phyloP scores from a whole-genome alignment of 2,113 vertebrate genomes.

The Holacanthus passer region DNA sequence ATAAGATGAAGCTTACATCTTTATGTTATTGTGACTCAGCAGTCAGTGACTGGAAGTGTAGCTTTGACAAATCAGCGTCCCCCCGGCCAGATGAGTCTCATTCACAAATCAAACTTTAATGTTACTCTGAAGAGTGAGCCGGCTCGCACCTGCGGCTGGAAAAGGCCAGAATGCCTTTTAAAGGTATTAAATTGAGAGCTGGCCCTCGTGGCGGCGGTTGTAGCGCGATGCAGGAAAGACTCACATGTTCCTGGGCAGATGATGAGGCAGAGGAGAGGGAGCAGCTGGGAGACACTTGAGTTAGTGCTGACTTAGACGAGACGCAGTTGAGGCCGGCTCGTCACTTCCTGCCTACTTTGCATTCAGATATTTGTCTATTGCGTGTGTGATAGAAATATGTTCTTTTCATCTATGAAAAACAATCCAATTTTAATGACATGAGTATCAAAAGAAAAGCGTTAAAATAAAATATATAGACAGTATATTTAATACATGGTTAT shows the following conservation, averaged over 20 bases:
- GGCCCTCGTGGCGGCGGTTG: slow-evolving; percentile 37
- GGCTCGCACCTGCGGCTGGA: slow-evolving; percentile 22
- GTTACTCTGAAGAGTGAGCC: slow-evolving; percentile 10
- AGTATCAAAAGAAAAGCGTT: background rate
- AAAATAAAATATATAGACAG: background rate
- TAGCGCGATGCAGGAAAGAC: slow-evolving; percentile 41
- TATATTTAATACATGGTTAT: background rate
- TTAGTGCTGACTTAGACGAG: slow-evolving; percentile 35
- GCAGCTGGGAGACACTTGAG: slow-evolving; percentile 14
- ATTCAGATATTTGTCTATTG: background rate
- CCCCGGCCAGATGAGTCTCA: slow-evolving; percentile 8
- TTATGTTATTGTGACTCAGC: slow-evolving; percentile 55
- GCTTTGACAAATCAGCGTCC: slow-evolving; percentile 41
- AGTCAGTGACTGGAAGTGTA: slow-evolving; percentile 32
- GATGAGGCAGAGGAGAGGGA: slow-evolving; percentile 43
- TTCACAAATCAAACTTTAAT: slow-evolving; percentile 45
- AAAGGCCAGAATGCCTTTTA: slow-evolving; percentile 36
- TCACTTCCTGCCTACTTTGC: background rate
- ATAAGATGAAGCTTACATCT: slow-evolving; percentile 54
- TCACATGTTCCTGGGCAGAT: slow-evolving; percentile 34
- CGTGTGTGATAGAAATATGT: background rate
- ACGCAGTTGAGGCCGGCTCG: background rate
- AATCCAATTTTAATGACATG: background rate
- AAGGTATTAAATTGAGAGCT: slow-evolving; percentile 53
- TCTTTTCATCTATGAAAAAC: background rate